Percentiles rank a stretch among this genome's conserved stretches.
phyloP scores from a whole-genome alignment of 2,888 invertebrate genomes.

The Plemyria rubiginata region DNA sequence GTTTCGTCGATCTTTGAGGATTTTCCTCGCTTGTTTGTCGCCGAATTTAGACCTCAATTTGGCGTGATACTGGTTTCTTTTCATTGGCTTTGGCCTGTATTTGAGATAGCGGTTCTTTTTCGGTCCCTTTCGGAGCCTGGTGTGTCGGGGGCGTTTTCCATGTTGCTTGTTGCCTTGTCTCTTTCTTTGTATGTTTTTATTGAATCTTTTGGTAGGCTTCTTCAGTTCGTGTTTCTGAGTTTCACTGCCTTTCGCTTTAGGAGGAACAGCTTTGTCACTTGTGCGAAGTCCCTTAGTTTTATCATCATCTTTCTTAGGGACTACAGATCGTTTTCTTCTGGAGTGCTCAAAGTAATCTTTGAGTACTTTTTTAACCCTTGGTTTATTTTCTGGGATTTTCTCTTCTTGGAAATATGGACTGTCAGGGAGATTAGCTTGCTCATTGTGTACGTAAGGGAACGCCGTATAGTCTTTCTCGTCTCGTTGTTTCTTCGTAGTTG shows the following conservation, averaged over 20 bases:
- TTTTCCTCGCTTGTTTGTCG: slow-evolving; percentile 2
- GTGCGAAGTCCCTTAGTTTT: slow-evolving; percentile 1
- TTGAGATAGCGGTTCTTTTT: slow-evolving; percentile 8
- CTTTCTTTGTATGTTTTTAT: slow-evolving; percentile 3
- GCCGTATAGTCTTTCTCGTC: slow-evolving; percentile 53
- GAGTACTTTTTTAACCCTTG: slow-evolving; percentile 60
- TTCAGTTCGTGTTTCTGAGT: not conserved
- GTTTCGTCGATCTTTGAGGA: slow-evolving; percentile 7
- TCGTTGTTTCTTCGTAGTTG: slow-evolving; percentile 2
- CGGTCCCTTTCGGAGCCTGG: slow-evolving; percentile 1
- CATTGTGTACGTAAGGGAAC: slow-evolving; percentile 44
- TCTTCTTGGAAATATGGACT: slow-evolving; percentile 57
- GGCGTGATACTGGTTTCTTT: not conserved
- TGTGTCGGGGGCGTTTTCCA: slow-evolving; percentile 1
- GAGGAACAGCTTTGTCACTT: not conserved
- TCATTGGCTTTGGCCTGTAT: not conserved
- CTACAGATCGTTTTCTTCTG: slow-evolving; percentile 51
- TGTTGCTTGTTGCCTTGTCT: not conserved
- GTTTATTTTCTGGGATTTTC: slow-evolving; percentile 42
- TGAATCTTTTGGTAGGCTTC: slow-evolving; percentile 3
- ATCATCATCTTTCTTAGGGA: slow-evolving; percentile 3
- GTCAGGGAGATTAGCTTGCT: slow-evolving; percentile 45
- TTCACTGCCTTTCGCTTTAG: not conserved
- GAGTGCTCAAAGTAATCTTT: slow-evolving; percentile 45
- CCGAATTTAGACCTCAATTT: slow-evolving; percentile 8